Base-by-base conservation (phyloP, 2,888 invertebrate genomes). In the Ochropleura leucogaster region DNA sequence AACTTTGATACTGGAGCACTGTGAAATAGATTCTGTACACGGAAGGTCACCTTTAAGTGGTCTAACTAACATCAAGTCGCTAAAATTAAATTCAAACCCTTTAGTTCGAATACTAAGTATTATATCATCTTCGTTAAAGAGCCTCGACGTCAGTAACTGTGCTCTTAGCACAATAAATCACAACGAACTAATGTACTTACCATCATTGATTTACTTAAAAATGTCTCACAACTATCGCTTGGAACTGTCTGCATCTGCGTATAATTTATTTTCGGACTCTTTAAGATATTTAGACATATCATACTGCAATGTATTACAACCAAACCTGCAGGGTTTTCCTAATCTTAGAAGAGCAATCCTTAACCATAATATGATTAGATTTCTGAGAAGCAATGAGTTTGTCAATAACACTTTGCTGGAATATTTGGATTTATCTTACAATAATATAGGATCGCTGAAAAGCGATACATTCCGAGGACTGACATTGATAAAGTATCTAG, bases 381-480 rank as follows among this genome's bases (percentile, higher is more conserved):
- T 93, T 59, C 90, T 98, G 12, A 95, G 95, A 16, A 96, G 96
- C 67, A 95, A 96, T 74, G 97, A 97, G 84, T 98, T 98, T 90
- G 88, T 90, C 0, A 97, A 97, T 85, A 98, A 97, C 89, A 94
- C 97, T 6, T 94, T 96, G 82, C 90, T 98, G 62, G 96, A 97
- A 87, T 92, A 96, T 72, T 90, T 98, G 20, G 97, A 98, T 90
- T 90, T 98, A 57, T 97, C 98, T 0, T 96, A 96, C 62, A 98
- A 98, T 91, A 97, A 97, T 30, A 97, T 98, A 60, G 97, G 97
- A 14, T 94, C 94, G 0, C 89, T 98, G 44, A 97, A 97, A 83
- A 91, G 93, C 71, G 97, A 97, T 80, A 97, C 97, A 0, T 98
- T 98, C 90, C 93, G 93, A 65, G 97, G 97, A 16, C 89, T 98